Evolutionary conservation across 1,140 invertebrate species (phyloP), one percentile per base, ranked within the genome.

Genomic region (Yoshiicerus persimilis): DNA sequence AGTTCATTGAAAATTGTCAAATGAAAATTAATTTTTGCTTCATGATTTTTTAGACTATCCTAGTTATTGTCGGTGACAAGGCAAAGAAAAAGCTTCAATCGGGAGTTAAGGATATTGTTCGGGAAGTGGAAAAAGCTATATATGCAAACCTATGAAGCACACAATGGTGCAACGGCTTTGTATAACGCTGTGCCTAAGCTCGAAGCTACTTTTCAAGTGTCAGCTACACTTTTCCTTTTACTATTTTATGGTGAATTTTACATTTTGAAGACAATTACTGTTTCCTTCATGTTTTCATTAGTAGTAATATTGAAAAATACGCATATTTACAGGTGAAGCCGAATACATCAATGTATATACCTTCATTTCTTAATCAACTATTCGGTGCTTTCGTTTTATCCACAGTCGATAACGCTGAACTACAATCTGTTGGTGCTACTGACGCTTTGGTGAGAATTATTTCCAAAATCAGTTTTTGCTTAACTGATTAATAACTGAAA

Each of bases 191-290:
- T 93, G 13, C 91, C 92, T 6, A 94, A 94, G 89, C 32, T 93
- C 16, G 93, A 93, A 87, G 92, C 92, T 1, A n/a, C 89, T 25
- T 87, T 90, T 20, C 93, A 93, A 93, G 95, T 94, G 47, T 94
- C 96, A 11, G 87, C 91, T 92, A n/a, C n/a, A n/a, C n/a, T n/a
- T n/a, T n/a, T n/a, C n/a, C n/a, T n/a, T n/a, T n/a, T n/a, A n/a
- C n/a, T n/a, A n/a, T n/a, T n/a, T n/a, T n/a, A n/a, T n/a, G n/a
- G n/a, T n/a, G n/a, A n/a, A n/a, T n/a, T n/a, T n/a, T n/a, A n/a
- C n/a, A n/a, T n/a, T n/a, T n/a, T n/a, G n/a, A n/a, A n/a, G n/a
- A n/a, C n/a, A n/a, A n/a, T n/a, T n/a, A n/a, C n/a, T n/a, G n/a
- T n/a, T n/a, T n/a, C n/a, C n/a, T n/a, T n/a, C n/a, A n/a, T n/a